Evolutionary conservation across 2,113 vertebrate genomes (phyloP).

Genomic region (Tachysurus vachellii): DNA sequence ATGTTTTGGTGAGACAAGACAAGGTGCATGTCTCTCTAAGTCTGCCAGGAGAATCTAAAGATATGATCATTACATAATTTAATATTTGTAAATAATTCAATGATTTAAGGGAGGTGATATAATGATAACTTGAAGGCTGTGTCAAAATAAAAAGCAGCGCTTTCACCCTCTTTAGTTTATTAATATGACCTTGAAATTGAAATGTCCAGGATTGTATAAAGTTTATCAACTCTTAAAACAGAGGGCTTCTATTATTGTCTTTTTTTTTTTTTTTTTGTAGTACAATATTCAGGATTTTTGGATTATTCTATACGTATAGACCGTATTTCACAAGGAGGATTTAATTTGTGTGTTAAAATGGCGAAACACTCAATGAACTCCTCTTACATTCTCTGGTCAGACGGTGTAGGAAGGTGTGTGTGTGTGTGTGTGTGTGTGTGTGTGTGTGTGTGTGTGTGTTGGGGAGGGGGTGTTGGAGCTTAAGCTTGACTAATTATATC

Average conservation of each 20-base stretch:
- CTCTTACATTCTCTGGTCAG: neutral
- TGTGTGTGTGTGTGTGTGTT: constrained; percentile 27
- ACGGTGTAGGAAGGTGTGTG: constrained; percentile 13
- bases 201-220: neutral
- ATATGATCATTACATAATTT: too few relatives aligned
- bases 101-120: neutral
- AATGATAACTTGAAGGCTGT: neutral
- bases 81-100: too few relatives aligned
- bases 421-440: constrained; percentile 13
- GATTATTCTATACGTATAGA: neutral
- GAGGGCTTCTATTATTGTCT: neutral
- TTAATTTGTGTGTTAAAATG: neutral
- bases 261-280: neutral
- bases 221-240: neutral
- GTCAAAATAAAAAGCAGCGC: neutral
- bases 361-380: neutral
- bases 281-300: neutral
- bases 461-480: neutral
- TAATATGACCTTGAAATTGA: too few relatives aligned
- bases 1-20: too few relatives aligned
- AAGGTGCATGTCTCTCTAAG: too few relatives aligned
- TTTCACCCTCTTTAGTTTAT: neutral
- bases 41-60: too few relatives aligned
- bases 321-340: neutral
- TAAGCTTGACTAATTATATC: constrained; percentile 48